These are phyloP conservation scores for Spodoptera litura DNA, from an alignment of 1,140 invertebrate genomes.

Conservation along the genomic window DNA sequence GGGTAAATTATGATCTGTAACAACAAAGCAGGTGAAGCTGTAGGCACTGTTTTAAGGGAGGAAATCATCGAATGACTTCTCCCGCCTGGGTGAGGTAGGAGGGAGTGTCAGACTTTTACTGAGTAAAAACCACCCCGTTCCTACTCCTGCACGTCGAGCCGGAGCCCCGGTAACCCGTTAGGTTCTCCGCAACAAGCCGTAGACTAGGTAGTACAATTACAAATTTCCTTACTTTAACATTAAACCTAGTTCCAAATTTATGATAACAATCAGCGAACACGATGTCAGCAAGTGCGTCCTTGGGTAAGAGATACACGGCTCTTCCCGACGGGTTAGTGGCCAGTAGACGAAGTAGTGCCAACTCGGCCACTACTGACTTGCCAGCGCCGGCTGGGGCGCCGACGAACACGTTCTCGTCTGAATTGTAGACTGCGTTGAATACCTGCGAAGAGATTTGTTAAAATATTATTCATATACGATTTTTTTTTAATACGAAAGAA, in stretches of 20 bases:
- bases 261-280: conserved; percentile 96
- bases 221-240: conserved; percentile 89
- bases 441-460: conserved; percentile 86
- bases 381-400: conserved; percentile 99
- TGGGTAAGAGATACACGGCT: conserved; percentile 97
- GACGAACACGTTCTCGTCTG: conserved; percentile 99
- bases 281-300: conserved; percentile 96
- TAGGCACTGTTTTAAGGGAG: too few relatives aligned
- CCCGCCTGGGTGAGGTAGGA: too few relatives aligned
- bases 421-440: conserved; percentile 99
- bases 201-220: too few relatives aligned
- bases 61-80: too few relatives aligned
- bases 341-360: conserved; percentile 97
- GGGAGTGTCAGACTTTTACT: too few relatives aligned
- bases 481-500: too few relatives aligned
- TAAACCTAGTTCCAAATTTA: conserved; percentile 94
- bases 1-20: too few relatives aligned
- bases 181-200: too few relatives aligned
- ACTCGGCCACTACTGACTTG: conserved; percentile 98
- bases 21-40: too few relatives aligned
- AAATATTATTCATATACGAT: neutral
- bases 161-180: too few relatives aligned
- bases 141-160: too few relatives aligned
- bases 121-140: too few relatives aligned
- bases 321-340: conserved; percentile 90